These are phyloP conservation scores for Pollenia angustigena DNA, from an alignment of 2,888 invertebrate genomes.

Conservation along the genomic window DNA sequence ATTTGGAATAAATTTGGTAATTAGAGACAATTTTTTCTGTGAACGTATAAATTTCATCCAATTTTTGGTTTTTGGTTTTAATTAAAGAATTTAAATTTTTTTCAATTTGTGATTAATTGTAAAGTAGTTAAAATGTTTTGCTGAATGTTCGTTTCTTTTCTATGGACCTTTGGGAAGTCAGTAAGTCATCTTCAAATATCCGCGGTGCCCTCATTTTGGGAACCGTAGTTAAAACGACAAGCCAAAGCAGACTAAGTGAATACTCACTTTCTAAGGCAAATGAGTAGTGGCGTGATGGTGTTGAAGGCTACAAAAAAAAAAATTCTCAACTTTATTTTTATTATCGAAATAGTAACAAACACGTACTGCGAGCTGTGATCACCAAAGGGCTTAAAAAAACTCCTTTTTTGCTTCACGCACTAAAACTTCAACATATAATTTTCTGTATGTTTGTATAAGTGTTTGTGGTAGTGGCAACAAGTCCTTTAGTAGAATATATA, in stretches of 20 bases:
- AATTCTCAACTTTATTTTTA: constrained; percentile 30
- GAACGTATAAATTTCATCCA: too few relatives aligned
- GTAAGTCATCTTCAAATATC: too few relatives aligned
- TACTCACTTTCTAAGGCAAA: constrained; percentile 2
- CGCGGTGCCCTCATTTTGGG: too few relatives aligned
- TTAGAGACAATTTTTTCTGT: too few relatives aligned
- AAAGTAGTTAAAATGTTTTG: too few relatives aligned
- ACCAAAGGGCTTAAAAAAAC: constrained; percentile 58
- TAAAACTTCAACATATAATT: neutral
- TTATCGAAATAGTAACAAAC: constrained; percentile 67
- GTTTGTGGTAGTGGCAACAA: constrained; percentile 65
- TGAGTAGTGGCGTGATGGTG: neutral
- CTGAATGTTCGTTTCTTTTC: too few relatives aligned
- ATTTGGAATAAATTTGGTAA: too few relatives aligned
- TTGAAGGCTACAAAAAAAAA: constrained; percentile 21
- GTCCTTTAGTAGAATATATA: constrained; percentile 54
- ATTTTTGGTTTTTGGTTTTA: too few relatives aligned
- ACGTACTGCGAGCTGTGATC: constrained; percentile 56
- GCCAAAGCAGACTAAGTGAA: constrained; percentile 39
- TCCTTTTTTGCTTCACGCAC: neutral
- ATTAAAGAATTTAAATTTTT: too few relatives aligned
- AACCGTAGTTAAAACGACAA: neutral
- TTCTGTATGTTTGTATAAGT: neutral
- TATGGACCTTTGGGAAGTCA: too few relatives aligned
- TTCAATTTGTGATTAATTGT: too few relatives aligned